These are phyloP conservation scores for Drosophila infuscata DNA, from an alignment of 2,888 invertebrate genomes.

Conservation along the genomic window DNA sequence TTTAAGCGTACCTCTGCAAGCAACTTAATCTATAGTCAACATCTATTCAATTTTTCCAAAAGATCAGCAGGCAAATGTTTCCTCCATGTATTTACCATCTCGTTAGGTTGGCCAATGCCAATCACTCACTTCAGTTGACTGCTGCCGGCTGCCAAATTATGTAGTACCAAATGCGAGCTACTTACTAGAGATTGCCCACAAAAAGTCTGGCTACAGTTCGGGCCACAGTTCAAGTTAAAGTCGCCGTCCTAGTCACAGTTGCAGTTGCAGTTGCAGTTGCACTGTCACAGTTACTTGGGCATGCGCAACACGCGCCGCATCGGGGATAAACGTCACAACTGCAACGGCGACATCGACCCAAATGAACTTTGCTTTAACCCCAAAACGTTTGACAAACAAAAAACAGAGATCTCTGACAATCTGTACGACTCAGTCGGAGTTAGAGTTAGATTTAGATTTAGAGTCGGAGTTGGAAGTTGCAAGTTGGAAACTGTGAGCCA, in stretches of 20 bases:
- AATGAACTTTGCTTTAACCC: slow-evolving; percentile 75
- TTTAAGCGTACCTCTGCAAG: slow-evolving; percentile 5
- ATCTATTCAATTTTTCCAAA: slow-evolving; percentile 19
- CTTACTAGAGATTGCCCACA: slow-evolving; percentile 40
- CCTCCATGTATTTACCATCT: slow-evolving; percentile 20
- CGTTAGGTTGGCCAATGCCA: slow-evolving; percentile 52
- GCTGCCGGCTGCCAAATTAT: slow-evolving; percentile 68
- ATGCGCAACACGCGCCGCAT: slow-evolving; percentile 71
- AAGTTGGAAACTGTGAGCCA: slow-evolving; percentile 44
- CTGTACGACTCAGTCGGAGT: slow-evolving; percentile 36
- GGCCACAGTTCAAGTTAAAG: slow-evolving; percentile 72
- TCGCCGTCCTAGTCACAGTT: slow-evolving; percentile 3
- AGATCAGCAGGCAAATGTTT: slow-evolving; percentile 33
- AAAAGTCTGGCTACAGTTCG: slow-evolving; percentile 18
- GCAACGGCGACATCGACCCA: slow-evolving; percentile 65
- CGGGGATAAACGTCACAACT: slow-evolving; percentile 37
- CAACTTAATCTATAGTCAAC: slow-evolving; percentile 39
- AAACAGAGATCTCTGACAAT: slow-evolving; percentile 72
- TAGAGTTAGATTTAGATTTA: slow-evolving; percentile 8
- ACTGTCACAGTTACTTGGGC: slow-evolving; percentile 50
- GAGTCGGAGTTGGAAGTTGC: slow-evolving; percentile 19
- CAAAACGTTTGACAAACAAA: slow-evolving; percentile 74
- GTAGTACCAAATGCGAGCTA: slow-evolving; percentile 50
- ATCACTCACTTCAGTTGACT: slow-evolving; percentile 53
- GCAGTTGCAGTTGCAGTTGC: background rate